Evolutionary conservation across 2,113 vertebrate species (phyloP).

Genomic region (Ctenomys sociabilis): DNA sequence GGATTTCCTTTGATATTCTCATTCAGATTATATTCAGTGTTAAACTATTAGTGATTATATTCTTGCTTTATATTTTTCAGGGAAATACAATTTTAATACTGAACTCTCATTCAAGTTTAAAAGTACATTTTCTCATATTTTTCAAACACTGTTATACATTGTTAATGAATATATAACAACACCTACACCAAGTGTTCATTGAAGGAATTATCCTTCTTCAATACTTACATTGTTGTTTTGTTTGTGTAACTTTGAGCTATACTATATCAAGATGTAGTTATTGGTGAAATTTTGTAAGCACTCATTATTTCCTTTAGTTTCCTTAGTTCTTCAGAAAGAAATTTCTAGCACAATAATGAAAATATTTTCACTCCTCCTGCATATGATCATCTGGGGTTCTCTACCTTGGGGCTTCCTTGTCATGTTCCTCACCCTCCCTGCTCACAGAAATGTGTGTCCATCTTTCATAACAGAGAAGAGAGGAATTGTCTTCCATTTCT

Average conservation of each 20-base stretch:
- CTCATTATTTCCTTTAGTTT: background rate
- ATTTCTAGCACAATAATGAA: background rate
- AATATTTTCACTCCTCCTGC: background rate
- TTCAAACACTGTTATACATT: conserved; percentile 10
- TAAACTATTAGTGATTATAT: background rate
- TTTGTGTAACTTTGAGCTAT: background rate
- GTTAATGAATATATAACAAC: background rate
- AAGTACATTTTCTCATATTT: background rate
- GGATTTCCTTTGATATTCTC: too few species aligned
- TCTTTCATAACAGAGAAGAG: background rate
- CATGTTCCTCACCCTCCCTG: background rate
- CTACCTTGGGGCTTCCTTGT: background rate
- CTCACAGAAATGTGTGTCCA: background rate
- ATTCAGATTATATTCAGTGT: too few species aligned
- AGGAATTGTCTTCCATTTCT: background rate
- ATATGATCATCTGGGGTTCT: background rate
- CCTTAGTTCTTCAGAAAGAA: background rate
- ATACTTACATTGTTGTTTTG: background rate
- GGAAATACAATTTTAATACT: background rate
- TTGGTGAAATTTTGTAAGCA: background rate
- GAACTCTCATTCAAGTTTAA: background rate
- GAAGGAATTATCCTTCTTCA: background rate
- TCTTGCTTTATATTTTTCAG: background rate
- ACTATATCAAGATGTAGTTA: background rate
- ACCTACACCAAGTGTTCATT: background rate